These are phyloP conservation scores for Geotrupes spiniger DNA, from an alignment of 2,888 invertebrate species.

Conservation along the genomic window DNA sequence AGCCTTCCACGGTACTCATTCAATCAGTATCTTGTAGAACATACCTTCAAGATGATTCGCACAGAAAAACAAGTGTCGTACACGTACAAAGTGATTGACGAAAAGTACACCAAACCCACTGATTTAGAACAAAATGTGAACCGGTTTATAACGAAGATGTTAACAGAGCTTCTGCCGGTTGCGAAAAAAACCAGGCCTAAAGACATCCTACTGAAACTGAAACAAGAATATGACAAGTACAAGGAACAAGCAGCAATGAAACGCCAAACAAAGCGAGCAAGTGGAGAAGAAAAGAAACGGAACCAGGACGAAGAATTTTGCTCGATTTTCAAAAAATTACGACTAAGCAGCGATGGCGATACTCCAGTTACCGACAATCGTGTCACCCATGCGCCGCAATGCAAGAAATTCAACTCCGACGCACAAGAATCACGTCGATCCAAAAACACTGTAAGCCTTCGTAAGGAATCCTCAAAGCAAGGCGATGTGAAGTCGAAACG, in stretches of 20 bases:
- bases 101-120: background rate
- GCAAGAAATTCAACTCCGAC: too few relatives aligned
- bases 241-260: background rate
- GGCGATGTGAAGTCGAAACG: too few relatives aligned
- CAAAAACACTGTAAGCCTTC: too few relatives aligned
- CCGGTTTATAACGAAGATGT: background rate
- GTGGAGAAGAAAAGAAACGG: background rate
- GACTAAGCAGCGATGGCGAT: background rate
- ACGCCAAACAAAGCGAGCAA: too few relatives aligned
- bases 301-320: background rate
- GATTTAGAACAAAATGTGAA: constrained; percentile 1
- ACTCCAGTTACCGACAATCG: too few relatives aligned
- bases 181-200: background rate
- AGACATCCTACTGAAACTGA: background rate
- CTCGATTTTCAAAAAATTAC: background rate
- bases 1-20: too few relatives aligned
- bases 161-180: background rate
- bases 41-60: too few relatives aligned
- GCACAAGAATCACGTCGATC: too few relatives aligned
- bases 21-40: too few relatives aligned
- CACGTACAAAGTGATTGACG: background rate
- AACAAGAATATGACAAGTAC: background rate
- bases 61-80: background rate
- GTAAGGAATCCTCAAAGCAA: too few relatives aligned
- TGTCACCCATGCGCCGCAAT: background rate